Conservation (phyloP, 1,140 invertebrate species). For the Lysiphlebus fabarum region DNA sequence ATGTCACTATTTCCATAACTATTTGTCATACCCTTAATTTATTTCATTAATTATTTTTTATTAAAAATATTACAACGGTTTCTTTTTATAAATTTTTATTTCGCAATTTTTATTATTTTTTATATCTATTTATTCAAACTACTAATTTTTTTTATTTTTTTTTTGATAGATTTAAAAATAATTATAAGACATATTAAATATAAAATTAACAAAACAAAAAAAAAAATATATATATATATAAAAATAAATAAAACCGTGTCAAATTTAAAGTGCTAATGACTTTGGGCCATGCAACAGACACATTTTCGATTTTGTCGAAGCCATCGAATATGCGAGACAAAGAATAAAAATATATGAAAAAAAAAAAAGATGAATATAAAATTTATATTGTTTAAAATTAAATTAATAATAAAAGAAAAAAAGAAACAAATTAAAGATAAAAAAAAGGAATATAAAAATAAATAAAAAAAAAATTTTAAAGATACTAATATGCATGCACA, state of each 20-base stretch:
- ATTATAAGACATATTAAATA: constrained; percentile 43
- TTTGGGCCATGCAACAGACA: constrained; percentile 44
- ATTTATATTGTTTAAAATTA: no score
- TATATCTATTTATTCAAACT: constrained; percentile 19
- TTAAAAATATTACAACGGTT: no score
- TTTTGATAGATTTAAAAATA: constrained; percentile 56
- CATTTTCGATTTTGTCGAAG: constrained; percentile 25
- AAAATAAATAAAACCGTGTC: constrained; percentile 41
- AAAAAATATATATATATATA: background rate
- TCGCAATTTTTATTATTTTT: no score
- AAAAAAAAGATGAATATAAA: no score
- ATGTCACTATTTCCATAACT: no score
- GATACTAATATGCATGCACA: constrained; percentile 47
- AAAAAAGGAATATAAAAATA: no score
- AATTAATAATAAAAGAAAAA: no score
- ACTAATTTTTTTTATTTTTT: background rate
- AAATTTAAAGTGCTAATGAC: constrained; percentile 52
- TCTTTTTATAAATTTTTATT: no score
- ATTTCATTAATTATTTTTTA: no score
- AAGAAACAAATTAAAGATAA: no score
- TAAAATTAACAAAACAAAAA: background rate
- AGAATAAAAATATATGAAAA: background rate
- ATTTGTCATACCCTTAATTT: no score
- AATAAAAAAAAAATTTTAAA: no score
- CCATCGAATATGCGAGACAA: constrained; percentile 16